Conservation (phyloP, 1,140 invertebrate genomes). For the Lepidotrigona ventralis region DNA sequence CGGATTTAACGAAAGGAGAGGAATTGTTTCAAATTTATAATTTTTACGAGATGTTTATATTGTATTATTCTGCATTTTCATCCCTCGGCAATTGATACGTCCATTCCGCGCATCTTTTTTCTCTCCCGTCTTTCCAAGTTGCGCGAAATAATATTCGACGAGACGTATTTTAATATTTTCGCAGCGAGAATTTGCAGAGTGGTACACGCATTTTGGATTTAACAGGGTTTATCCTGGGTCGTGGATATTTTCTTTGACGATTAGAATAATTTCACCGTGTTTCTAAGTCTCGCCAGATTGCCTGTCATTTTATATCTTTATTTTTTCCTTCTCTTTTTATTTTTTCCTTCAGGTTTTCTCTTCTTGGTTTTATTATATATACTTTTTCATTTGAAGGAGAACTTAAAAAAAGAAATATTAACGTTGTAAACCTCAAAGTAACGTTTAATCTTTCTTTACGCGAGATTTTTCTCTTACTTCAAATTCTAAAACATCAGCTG, state of each 20-base stretch:
- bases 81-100: background rate
- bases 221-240: background rate
- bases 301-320: background rate
- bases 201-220: background rate
- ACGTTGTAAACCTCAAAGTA: too few relatives aligned
- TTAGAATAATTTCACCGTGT: background rate
- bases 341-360: too few relatives aligned
- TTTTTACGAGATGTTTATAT: too few relatives aligned
- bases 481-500: too few relatives aligned
- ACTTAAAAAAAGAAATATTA: too few relatives aligned
- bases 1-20: too few relatives aligned
- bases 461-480: too few relatives aligned
- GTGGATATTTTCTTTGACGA: background rate
- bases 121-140: background rate
- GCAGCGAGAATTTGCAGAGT: background rate
- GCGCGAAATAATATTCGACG: background rate
- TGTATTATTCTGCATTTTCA: too few relatives aligned
- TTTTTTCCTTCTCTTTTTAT: background rate
- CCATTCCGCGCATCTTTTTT: background rate
- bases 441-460: too few relatives aligned
- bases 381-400: too few relatives aligned
- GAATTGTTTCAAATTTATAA: too few relatives aligned
- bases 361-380: too few relatives aligned
- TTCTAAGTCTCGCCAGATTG: background rate
- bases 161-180: background rate